Base-by-base conservation (phyloP, 1,140 invertebrate genomes). In the Formica selysi region DNA sequence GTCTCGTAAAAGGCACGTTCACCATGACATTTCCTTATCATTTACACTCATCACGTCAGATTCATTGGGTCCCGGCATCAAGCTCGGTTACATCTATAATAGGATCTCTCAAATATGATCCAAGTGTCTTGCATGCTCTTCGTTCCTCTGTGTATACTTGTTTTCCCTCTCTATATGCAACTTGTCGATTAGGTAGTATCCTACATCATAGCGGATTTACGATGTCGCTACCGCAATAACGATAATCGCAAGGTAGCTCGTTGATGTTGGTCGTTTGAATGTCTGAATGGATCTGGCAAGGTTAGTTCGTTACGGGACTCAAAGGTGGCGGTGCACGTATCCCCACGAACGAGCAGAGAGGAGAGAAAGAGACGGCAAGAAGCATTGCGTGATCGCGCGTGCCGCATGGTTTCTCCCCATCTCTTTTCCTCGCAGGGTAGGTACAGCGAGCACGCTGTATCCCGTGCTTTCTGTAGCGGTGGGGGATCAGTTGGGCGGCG, bases 261-360 rank as follows among this genome's bases (percentile, higher is more conserved):
- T 92, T 92, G 94, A 95, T 94, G 94, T 93, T 95, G 91, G 94
- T 93, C 94, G 94, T 95, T 95, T 94, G 94, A 94, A 92, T 91
- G 94, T 94, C 92, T 91, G 92, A 94, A 95, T 93, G 93, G 92
- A 92, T 95, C 93, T 95, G 94, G 87, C 88, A 76, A 80, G 80
- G 78, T 91, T 94, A 93, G 94, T 95, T 94, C 87, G 2, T 16
- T 54, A 26, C 67, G 76, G 57, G 19, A 36, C 81, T 90, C 90
- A 94, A 91, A 95, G 94, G 94, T 95, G 94, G 94, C 94, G 92
- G 91, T 92, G 91, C 79, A 51, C 91, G 91, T 92, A 89, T 88
- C 73, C 87, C 74, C 70, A 62, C 78, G 85, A 85, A 8, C 68
- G 22, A 22, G 1, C n/a, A 13, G n/a, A 1, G n/a, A 44, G 62